A percentile compares a stretch with the other conserved stretches of the same genome.
These are phyloP conservation scores for Myotis daubentonii DNA, from an alignment of 2,797 vertebrate genomes.

Conservation along the genomic window DNA sequence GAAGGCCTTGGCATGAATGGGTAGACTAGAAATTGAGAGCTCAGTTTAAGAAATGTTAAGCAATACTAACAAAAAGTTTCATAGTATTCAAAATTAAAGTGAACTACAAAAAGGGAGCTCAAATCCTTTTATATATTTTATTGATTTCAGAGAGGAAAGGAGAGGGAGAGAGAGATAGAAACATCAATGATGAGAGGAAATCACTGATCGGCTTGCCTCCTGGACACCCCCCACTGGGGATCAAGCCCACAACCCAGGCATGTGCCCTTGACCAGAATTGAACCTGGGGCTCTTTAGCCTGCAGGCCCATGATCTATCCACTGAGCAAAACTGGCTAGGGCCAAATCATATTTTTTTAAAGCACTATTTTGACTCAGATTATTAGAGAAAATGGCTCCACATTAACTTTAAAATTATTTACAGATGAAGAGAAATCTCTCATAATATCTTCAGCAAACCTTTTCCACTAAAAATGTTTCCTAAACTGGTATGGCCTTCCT, in stretches of 20 bases:
- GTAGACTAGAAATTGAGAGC: neutral
- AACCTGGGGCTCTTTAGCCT: too few relatives aligned
- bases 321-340: too few relatives aligned
- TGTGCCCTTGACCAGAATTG: too few relatives aligned
- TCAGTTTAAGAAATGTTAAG: constrained; percentile 17
- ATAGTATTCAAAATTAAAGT: constrained; percentile 20
- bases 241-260: too few relatives aligned
- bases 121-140: neutral
- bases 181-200: too few relatives aligned
- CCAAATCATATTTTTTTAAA: neutral
- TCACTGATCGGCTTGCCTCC: too few relatives aligned
- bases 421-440: constrained; percentile 18
- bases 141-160: too few relatives aligned
- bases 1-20: neutral
- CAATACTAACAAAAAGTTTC: neutral
- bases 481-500: neutral
- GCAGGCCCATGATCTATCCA: too few relatives aligned
- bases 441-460: constrained; percentile 15
- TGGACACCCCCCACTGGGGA: too few relatives aligned
- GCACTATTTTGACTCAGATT: neutral
- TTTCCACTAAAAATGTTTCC: constrained; percentile 21
- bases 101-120: constrained; percentile 2
- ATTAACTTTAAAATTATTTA: constrained; percentile 40
- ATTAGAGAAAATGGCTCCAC: constrained; percentile 7
- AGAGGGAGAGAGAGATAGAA: too few relatives aligned